Percentiles rank a stretch among this genome's conserved stretches.
Evolutionary conservation across 2,888 invertebrate genomes (phyloP).

Genomic region (Eilema sororculum): DNA sequence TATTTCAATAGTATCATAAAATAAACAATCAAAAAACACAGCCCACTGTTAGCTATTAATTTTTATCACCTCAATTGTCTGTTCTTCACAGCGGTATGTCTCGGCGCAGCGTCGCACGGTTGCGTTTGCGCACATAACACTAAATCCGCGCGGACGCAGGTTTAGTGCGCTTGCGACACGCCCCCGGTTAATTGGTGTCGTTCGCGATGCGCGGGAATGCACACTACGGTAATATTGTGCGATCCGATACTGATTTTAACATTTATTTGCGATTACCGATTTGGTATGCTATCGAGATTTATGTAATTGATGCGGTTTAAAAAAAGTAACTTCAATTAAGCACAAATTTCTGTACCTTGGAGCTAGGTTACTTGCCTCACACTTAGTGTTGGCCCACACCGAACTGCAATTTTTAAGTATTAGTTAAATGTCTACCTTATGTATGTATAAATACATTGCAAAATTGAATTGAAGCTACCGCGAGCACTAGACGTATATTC

Average conservation of each 20-base stretch:
- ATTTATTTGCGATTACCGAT: constrained; percentile 16
- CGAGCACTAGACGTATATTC: no score
- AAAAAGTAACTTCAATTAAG: no score
- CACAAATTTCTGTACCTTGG: no score
- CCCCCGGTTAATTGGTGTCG: constrained; percentile 71
- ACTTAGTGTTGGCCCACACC: no score
- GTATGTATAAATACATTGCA: no score
- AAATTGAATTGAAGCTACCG: no score
- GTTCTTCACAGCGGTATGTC: constrained; percentile 44
- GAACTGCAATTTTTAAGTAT: no score
- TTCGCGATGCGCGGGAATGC: constrained; percentile 53
- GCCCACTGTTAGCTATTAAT: neutral
- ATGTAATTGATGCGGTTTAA: no score
- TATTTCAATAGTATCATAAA: neutral
- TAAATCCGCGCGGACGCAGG: constrained; percentile 63
- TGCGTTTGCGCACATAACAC: constrained; percentile 61
- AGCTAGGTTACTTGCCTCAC: no score
- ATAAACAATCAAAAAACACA: neutral
- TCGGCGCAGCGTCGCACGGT: constrained; percentile 29
- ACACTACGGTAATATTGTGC: constrained; percentile 46
- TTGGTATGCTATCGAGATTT: no score
- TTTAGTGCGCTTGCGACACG: constrained; percentile 62
- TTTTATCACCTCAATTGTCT: constrained; percentile 11
- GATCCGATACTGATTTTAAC: constrained; percentile 34
- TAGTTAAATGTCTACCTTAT: no score